Conservation (phyloP, 2,113 vertebrate genomes). For the Vidua macroura region DNA sequence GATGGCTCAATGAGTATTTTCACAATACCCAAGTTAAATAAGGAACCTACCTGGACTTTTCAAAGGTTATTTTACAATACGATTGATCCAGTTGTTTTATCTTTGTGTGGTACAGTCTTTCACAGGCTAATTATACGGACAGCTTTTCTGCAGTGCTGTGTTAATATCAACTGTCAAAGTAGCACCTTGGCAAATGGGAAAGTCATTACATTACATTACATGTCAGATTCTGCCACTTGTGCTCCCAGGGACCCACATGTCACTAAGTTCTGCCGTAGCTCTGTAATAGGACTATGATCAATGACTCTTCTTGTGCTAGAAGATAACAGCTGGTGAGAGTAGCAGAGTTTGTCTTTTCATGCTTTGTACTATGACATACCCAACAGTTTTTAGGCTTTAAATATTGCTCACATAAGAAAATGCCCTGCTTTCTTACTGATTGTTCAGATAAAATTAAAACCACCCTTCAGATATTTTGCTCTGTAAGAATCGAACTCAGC, state of each 20-base stretch:
- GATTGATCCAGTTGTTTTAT: neutral
- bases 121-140: neutral
- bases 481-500: neutral
- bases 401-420: neutral
- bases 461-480: neutral
- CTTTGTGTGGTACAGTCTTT: neutral
- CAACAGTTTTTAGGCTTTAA: neutral
- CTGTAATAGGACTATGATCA: constrained; percentile 23
- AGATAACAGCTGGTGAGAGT: neutral
- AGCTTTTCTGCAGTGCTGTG: neutral
- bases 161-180: neutral
- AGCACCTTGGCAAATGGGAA: constrained; percentile 1
- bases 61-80: neutral
- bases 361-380: neutral
- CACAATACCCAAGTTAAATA: neutral
- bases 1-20: neutral
- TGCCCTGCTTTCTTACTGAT: neutral
- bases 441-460: neutral
- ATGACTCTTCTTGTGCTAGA: neutral
- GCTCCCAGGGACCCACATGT: neutral
- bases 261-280: neutral
- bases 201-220: neutral
- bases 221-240: constrained; percentile 20
- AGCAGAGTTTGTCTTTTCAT: neutral
- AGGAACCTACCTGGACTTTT: neutral